Conservation (phyloP, 2,113 vertebrate genomes). For the Cyprinodon variegatus region DNA sequence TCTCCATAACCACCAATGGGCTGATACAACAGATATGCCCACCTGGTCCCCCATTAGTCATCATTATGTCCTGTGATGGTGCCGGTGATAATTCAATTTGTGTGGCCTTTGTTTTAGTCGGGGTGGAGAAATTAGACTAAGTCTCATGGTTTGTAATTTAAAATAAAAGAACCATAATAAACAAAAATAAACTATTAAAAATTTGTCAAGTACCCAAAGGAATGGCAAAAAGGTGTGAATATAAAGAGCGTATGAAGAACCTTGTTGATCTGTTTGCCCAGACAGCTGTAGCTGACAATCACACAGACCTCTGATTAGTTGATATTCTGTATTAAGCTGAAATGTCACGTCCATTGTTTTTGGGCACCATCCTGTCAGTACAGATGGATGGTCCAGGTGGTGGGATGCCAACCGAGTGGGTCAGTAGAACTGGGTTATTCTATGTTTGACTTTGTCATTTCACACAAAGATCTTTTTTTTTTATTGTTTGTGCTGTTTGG, state of each 20-base stretch:
- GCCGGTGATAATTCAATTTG: conserved; percentile 3
- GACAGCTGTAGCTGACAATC: conserved; percentile 16
- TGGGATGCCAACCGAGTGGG: conserved; percentile 69
- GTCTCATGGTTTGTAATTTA: background rate
- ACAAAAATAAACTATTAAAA: background rate
- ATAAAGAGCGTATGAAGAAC: background rate
- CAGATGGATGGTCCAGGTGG: conserved; percentile 71
- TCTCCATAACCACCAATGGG: conserved; percentile 29
- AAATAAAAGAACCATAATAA: background rate
- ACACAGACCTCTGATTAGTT: background rate
- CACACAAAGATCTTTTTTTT: background rate
- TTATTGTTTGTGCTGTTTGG: too few species aligned
- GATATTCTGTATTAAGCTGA: conserved; percentile 27
- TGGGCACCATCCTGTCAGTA: conserved; percentile 51
- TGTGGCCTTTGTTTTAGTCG: background rate
- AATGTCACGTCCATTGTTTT: conserved; percentile 28
- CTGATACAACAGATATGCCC: conserved; percentile 31
- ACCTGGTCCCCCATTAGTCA: conserved; percentile 30
- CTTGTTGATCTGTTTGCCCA: background rate
- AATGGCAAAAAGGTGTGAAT: background rate
- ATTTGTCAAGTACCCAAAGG: background rate
- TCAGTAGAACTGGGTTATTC: conserved; percentile 57
- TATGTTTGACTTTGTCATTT: conserved; percentile 4
- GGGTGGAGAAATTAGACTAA: background rate
- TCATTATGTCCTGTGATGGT: conserved; percentile 16